Conservation (phyloP, 2,888 invertebrate genomes). For the Epicampocera succincta region DNA sequence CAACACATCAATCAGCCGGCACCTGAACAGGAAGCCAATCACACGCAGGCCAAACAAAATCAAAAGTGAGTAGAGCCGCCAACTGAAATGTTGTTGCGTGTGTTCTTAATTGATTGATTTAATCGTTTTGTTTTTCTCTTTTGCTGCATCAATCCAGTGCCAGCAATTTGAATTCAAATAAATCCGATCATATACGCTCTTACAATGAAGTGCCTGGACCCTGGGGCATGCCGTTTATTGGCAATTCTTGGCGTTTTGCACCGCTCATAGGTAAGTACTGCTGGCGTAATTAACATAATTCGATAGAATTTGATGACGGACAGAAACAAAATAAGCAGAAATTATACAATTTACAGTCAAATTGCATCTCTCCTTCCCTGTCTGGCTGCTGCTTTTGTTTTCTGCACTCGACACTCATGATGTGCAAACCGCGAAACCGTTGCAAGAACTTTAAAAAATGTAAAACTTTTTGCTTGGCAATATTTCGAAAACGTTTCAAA, state of each 20-base stretch:
- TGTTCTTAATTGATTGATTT: background rate
- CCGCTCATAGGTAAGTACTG: constrained; percentile 85
- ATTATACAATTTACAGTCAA: too few species aligned
- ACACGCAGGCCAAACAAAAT: constrained; percentile 22
- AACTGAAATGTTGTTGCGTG: too few species aligned
- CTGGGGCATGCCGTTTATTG: constrained; percentile 87
- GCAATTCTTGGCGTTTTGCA: constrained; percentile 91
- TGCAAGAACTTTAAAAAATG: too few species aligned
- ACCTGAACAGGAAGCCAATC: constrained; percentile 25
- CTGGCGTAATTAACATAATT: too few species aligned
- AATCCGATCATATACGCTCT: constrained; percentile 77
- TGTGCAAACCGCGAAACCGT: too few species aligned
- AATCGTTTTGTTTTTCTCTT: background rate
- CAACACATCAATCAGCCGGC: constrained; percentile 37
- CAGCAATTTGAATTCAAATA: constrained; percentile 45
- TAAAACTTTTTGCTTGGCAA: too few species aligned
- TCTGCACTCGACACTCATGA: too few species aligned
- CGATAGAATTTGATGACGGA: too few species aligned
- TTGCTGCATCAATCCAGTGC: background rate
- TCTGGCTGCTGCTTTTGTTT: too few species aligned
- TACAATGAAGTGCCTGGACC: constrained; percentile 89
- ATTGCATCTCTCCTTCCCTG: too few species aligned
- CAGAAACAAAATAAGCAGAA: too few species aligned
- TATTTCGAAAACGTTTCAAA: too few species aligned
- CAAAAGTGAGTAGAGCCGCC: constrained; percentile 41